These are phyloP conservation scores for Blastobasis adustella DNA, from an alignment of 2,888 invertebrate species.

Conservation along the genomic window DNA sequence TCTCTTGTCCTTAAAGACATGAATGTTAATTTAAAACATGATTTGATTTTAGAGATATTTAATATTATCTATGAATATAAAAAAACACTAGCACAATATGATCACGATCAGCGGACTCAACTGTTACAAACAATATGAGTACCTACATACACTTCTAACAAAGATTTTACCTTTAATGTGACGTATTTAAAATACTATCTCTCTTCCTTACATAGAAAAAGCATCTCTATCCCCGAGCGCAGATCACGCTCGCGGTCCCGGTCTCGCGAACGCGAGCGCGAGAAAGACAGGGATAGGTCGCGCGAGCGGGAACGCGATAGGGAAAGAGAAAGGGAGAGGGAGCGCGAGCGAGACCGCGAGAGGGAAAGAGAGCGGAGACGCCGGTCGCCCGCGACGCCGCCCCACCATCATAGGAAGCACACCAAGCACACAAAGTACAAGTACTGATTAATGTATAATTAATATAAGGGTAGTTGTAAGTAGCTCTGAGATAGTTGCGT, in stretches of 20 bases:
- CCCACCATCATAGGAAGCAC: conserved; percentile 58
- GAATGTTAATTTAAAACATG: too few species aligned
- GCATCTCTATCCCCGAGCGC: conserved; percentile 35
- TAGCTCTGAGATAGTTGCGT: not conserved
- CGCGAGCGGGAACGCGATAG: conserved; percentile 29
- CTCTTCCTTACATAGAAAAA: not conserved
- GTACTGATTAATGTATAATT: conserved; percentile 29
- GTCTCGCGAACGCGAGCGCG: conserved; percentile 41
- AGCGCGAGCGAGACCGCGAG: conserved; percentile 38
- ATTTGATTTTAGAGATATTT: too few species aligned
- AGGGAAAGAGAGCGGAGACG: conserved; percentile 36
- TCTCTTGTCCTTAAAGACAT: too few species aligned
- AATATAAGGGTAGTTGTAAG: too few species aligned
- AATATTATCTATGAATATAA: too few species aligned
- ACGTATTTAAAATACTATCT: too few species aligned
- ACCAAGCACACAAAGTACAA: conserved; percentile 63
- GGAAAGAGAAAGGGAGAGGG: conserved; percentile 38
- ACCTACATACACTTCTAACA: too few species aligned
- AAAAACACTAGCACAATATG: too few species aligned
- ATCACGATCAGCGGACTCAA: too few species aligned
- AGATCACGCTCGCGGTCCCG: conserved; percentile 51
- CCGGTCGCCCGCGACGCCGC: conserved; percentile 56
- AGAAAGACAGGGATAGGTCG: conserved; percentile 25
- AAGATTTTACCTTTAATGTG: too few species aligned
- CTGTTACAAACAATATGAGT: too few species aligned